Conservation (phyloP, 1,140 invertebrate genomes). For the Cydia pomonella region DNA sequence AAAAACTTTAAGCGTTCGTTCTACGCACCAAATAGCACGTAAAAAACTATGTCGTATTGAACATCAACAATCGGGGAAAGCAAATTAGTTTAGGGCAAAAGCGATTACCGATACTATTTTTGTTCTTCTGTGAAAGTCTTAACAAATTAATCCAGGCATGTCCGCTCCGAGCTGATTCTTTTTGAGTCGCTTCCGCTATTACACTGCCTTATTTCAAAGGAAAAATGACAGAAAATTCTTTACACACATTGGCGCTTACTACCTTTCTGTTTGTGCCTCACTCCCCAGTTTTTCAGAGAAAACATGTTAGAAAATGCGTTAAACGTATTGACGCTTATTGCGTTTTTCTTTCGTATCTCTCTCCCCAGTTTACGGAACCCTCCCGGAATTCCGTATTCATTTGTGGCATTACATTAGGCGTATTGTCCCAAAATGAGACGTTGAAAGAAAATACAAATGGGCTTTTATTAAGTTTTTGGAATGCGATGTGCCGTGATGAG, state of each 20-base stretch:
- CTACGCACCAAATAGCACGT: conserved; percentile 37
- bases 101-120: conserved; percentile 57
- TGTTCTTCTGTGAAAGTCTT: conserved; percentile 61
- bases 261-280: not conserved
- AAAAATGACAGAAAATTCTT: not conserved
- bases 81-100: conserved; percentile 57
- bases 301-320: not conserved
- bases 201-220: not conserved
- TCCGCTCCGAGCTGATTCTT: conserved; percentile 50
- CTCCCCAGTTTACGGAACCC: conserved; percentile 48
- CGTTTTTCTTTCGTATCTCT: conserved; percentile 18
- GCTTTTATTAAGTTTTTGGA: conserved; percentile 56
- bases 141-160: conserved; percentile 64
- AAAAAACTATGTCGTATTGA: conserved; percentile 36
- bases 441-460: conserved; percentile 61
- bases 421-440: conserved; percentile 63
- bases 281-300: not conserved
- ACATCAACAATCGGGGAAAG: conserved; percentile 64
- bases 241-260: not conserved
- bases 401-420: conserved; percentile 69
- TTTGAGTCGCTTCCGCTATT: conserved; percentile 54
- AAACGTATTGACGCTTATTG: not conserved
- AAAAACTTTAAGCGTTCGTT: not conserved
- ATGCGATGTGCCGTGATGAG: conserved; percentile 41
- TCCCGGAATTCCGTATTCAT: conserved; percentile 65